Evolutionary conservation across 1,140 invertebrate species (phyloP).

Genomic region (Cotesia chilonis): DNA sequence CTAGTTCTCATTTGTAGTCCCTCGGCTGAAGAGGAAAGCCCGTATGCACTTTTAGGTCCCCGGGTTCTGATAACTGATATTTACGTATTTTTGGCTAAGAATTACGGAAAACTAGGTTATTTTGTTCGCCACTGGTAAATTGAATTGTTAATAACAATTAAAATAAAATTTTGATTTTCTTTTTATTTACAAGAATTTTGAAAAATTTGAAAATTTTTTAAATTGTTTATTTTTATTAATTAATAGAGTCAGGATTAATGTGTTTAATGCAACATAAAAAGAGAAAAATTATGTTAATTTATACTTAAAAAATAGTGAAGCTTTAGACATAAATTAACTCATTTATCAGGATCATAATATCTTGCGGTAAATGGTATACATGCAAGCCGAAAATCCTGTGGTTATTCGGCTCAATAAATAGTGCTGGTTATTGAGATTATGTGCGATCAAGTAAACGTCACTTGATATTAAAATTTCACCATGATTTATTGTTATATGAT

Average conservation of each 20-base stretch:
- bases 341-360: constrained; percentile 36
- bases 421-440: constrained; percentile 30
- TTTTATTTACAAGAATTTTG: no score
- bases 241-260: not conserved
- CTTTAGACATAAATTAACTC: constrained; percentile 5
- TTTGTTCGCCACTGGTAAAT: no score
- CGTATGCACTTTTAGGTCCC: no score
- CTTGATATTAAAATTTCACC: not conserved
- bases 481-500: not conserved
- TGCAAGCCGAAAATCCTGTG: constrained; percentile 33
- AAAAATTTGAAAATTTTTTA: no score
- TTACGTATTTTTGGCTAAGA: no score
- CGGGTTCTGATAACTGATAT: no score
- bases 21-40: no score
- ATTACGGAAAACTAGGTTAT: no score
- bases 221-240: no score
- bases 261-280: constrained; percentile 1
- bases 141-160: no score
- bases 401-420: constrained; percentile 37
- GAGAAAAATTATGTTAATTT: not conserved
- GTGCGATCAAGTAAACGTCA: constrained; percentile 11
- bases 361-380: constrained; percentile 23
- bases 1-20: constrained; percentile 19
- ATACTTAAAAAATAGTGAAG: not conserved
- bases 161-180: no score